A percentile compares a stretch with the other conserved stretches of the same genome.
Conservation (phyloP, 1,140 invertebrate species). For the Patella vulgata region DNA sequence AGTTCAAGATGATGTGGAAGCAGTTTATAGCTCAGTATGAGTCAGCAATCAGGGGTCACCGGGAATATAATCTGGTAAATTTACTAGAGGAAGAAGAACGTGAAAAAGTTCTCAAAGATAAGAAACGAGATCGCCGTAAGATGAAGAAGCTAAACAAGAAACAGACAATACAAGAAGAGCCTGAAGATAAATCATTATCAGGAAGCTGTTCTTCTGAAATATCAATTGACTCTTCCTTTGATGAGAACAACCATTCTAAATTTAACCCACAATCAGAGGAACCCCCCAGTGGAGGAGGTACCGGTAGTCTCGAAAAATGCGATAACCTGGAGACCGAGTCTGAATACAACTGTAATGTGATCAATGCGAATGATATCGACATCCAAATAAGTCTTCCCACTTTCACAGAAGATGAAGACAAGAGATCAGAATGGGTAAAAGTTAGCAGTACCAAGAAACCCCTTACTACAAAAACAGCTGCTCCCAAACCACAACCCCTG, state of each 20-base stretch:
- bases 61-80: slow-evolving; percentile 34
- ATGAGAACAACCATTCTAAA: not conserved
- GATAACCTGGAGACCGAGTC: too few species aligned
- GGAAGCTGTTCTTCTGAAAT: too few species aligned
- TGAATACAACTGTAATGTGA: too few species aligned
- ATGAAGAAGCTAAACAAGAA: slow-evolving; percentile 30
- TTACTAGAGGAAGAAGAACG: slow-evolving; percentile 42
- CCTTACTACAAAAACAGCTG: not conserved
- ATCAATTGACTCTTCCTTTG: not conserved
- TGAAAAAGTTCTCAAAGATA: slow-evolving; percentile 30
- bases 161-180: slow-evolving; percentile 18
- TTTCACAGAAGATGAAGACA: too few species aligned
- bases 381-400: too few species aligned
- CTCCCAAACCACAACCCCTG: too few species aligned
- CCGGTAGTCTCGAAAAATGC: not conserved
- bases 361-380: not conserved
- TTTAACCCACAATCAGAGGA: not conserved
- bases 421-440: too few species aligned
- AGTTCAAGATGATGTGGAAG: slow-evolving; percentile 7
- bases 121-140: slow-evolving; percentile 43
- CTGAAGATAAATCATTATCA: not conserved
- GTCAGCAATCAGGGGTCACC: slow-evolving; percentile 5
- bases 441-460: slow-evolving; percentile 11
- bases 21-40: slow-evolving; percentile 7
- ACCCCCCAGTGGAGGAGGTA: not conserved